Percentiles rank a stretch among this genome's conserved stretches.
Evolutionary conservation across 2,888 invertebrate species (phyloP).

Genomic region (Drosophila austrosaltans): DNA sequence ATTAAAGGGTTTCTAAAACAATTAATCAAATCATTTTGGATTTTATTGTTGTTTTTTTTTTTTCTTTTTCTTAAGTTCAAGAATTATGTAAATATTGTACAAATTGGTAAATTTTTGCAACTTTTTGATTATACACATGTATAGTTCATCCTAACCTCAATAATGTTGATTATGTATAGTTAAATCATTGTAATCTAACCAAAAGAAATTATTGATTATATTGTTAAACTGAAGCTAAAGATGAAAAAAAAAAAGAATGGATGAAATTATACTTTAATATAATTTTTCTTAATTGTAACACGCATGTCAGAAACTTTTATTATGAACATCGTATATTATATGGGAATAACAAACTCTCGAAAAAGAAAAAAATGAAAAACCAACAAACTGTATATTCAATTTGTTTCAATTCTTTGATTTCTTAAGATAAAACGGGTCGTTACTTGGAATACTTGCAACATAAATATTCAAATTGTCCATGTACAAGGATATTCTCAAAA

Average conservation of each 20-base stretch:
- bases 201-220: constrained; percentile 57
- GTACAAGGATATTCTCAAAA: not conserved
- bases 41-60: not conserved
- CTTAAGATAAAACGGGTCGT: not conserved
- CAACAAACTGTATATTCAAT: not conserved
- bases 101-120: constrained; percentile 40
- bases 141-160: constrained; percentile 4
- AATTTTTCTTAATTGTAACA: constrained; percentile 10
- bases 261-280: constrained; percentile 5
- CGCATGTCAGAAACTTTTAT: constrained; percentile 11
- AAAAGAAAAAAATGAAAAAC: not conserved
- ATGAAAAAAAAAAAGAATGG: not conserved
- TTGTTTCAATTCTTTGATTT: not conserved
- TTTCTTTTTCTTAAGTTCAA: constrained; percentile 34
- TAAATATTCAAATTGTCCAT: not conserved
- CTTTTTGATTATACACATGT: constrained; percentile 14
- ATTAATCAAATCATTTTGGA: constrained; percentile 12
- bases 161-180: constrained; percentile 51
- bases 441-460: not conserved
- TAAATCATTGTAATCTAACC: constrained; percentile 44
- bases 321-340: constrained; percentile 10
- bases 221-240: constrained; percentile 54
- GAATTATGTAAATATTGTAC: constrained; percentile 73
- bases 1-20: constrained; percentile 10
- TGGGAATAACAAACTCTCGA: constrained; percentile 8